phyloP scores from a whole-genome alignment of 2,888 invertebrate species.

The Xanthorhoe designata region DNA sequence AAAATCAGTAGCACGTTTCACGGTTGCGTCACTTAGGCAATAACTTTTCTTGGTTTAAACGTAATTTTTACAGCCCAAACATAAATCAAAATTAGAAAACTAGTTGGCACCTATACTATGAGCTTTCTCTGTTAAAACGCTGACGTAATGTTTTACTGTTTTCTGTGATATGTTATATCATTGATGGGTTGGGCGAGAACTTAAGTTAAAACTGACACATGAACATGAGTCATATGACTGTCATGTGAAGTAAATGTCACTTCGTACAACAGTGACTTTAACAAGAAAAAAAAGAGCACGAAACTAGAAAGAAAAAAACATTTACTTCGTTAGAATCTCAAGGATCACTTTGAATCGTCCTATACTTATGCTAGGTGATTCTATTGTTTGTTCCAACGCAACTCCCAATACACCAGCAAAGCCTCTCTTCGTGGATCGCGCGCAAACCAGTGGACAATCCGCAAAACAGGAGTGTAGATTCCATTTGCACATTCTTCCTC shows the following conservation, averaged over 20 bases:
- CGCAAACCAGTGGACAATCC: no score
- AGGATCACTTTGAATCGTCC: no score
- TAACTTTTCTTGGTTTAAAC: constrained; percentile 12
- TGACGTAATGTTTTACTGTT: constrained; percentile 41
- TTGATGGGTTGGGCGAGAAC: constrained; percentile 34
- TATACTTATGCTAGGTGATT: no score
- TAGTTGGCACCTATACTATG: constrained; percentile 23
- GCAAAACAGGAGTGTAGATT: no score
- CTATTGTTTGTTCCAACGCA: no score
- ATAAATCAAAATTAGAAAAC: constrained; percentile 37
- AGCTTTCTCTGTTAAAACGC: constrained; percentile 39
- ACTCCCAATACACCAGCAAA: no score
- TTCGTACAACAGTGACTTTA: not conserved
- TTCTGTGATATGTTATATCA: constrained; percentile 42
- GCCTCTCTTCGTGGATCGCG: no score
- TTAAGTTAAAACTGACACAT: constrained; percentile 26
- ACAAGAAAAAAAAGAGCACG: not conserved
- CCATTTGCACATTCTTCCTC: no score
- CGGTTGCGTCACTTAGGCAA: constrained; percentile 14
- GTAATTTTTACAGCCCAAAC: constrained; percentile 22
- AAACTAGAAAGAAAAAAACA: no score
- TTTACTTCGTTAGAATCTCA: no score
- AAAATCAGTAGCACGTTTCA: constrained; percentile 1
- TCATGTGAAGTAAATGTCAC: not conserved
- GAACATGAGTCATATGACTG: constrained; percentile 3